Percentiles rank a stretch among this genome's conserved stretches.
These are phyloP conservation scores for Diuraphis noxia DNA, from an alignment of 1,140 invertebrate species.

Conservation along the genomic window DNA sequence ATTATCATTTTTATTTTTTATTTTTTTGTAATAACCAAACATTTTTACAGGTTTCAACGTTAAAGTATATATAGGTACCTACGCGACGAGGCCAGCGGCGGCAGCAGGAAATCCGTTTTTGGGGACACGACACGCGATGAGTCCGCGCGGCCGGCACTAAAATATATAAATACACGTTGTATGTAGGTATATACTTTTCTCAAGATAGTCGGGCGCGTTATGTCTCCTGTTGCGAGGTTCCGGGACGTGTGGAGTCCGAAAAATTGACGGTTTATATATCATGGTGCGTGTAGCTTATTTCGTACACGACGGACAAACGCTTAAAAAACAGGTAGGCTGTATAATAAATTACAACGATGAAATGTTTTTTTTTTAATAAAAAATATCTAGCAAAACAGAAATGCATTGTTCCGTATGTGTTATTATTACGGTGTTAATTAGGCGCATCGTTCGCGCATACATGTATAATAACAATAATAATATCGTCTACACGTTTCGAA, in stretches of 20 bases:
- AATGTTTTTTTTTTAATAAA: not conserved
- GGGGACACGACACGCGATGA: slow-evolving; percentile 19
- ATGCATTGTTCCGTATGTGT: slow-evolving; percentile 35
- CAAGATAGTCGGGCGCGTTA: not conserved
- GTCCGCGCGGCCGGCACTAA: not conserved
- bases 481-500: slow-evolving; percentile 12
- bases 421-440: slow-evolving; percentile 45
- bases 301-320: not conserved
- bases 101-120: slow-evolving; percentile 45
- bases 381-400: not conserved
- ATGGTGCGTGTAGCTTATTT: not conserved
- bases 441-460: not conserved
- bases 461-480: not conserved
- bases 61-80: not conserved
- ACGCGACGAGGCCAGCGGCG: not conserved
- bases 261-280: not conserved
- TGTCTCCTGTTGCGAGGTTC: slow-evolving; percentile 20
- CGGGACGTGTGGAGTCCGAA: slow-evolving; percentile 9
- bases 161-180: not conserved
- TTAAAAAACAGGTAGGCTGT: not conserved
- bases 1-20: not conserved
- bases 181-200: not conserved
- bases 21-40: not conserved
- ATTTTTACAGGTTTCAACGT: not conserved
- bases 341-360: not conserved